phyloP scores from a whole-genome alignment of 2,113 vertebrate species.

The Euleptes europaea region DNA sequence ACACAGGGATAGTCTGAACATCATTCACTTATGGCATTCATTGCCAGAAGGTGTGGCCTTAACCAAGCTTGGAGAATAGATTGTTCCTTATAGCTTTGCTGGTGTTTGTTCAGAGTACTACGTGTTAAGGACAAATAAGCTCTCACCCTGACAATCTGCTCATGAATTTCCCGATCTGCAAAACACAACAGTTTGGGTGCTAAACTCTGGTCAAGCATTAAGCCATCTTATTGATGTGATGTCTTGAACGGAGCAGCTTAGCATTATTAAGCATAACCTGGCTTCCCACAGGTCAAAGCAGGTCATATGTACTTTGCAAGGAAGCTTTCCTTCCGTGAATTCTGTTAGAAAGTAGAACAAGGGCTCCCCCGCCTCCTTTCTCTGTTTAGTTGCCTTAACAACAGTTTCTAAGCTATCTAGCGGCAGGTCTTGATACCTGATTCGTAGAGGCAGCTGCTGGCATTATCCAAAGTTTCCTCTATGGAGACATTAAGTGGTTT shows the following conservation, averaged over 20 bases:
- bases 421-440: not conserved
- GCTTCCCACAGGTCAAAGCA: accelerated
- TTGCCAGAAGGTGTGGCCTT: too few relatives aligned
- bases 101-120: too few relatives aligned
- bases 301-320: not conserved
- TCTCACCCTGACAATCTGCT: too few relatives aligned
- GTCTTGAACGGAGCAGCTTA: too few relatives aligned
- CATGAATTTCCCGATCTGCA: too few relatives aligned
- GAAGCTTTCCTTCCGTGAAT: accelerated
- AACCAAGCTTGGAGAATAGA: too few relatives aligned
- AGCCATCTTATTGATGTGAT: not conserved
- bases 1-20: too few relatives aligned
- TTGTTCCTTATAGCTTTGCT: too few relatives aligned
- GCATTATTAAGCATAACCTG: not conserved
- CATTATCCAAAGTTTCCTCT: not conserved
- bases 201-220: not conserved
- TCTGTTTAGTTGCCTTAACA: not conserved
- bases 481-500: not conserved
- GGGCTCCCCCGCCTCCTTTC: not conserved
- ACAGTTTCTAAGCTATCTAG: not conserved
- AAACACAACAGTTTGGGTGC: not conserved
- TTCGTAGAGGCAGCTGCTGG: not conserved
- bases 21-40: too few relatives aligned
- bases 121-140: too few relatives aligned
- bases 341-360: not conserved